Conservation (phyloP, 2,888 invertebrate species). For the Myopa testacea region DNA sequence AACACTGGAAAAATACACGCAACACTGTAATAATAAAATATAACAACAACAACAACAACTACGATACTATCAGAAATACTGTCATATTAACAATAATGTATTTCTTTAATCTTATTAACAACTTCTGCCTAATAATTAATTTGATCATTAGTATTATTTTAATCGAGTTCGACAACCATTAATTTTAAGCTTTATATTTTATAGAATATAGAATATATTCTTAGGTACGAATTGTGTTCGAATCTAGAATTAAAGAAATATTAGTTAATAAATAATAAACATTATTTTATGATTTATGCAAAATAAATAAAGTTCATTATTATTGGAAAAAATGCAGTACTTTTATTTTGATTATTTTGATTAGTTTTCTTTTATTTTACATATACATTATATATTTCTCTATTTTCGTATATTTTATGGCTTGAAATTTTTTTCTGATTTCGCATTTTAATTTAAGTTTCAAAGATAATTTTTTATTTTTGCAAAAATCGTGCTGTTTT, state of each 20-base stretch:
- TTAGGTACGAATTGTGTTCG: constrained; percentile 36
- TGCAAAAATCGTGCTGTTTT: not conserved
- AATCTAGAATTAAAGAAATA: constrained; percentile 27
- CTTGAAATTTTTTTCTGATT: not conserved
- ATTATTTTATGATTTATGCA: constrained; percentile 30
- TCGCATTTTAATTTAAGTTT: not conserved
- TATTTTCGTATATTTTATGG: not conserved
- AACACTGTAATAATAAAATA: constrained; percentile 2
- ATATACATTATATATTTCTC: too few relatives aligned
- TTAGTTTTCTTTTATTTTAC: not conserved
- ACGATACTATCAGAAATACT: not conserved
- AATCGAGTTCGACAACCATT: constrained; percentile 20
- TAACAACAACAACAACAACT: constrained; percentile 7
- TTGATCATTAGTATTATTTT: constrained; percentile 9
- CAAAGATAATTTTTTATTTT: not conserved
- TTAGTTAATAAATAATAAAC: constrained; percentile 6
- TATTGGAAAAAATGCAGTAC: not conserved
- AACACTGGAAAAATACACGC: not conserved
- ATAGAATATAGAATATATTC: constrained; percentile 7
- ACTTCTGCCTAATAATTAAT: constrained; percentile 23
- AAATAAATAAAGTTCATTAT: constrained; percentile 32
- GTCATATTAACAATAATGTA: not conserved
- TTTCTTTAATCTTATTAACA: not conserved
- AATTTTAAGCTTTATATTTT: constrained; percentile 1
- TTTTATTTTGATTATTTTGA: not conserved